Evolutionary conservation across 2,113 vertebrate genomes (phyloP).

Genomic region (Falcunculus frontatus): DNA sequence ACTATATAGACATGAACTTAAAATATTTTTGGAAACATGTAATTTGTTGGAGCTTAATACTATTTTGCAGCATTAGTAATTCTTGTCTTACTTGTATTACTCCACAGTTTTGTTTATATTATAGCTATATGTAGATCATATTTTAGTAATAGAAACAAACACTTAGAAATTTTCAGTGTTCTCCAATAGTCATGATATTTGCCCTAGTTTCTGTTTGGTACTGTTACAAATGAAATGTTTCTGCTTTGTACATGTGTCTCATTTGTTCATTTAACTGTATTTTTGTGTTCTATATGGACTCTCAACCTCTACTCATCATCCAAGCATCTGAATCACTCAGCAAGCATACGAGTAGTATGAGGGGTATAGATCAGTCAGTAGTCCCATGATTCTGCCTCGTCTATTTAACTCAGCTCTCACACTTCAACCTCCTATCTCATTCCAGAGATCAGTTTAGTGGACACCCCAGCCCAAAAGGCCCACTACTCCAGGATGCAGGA

Average conservation of each 20-base stretch:
- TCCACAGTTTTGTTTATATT: not conserved
- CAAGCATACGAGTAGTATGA: not conserved
- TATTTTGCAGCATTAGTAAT: not conserved
- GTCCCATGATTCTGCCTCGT: not conserved
- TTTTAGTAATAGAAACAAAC: not conserved
- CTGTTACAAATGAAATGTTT: not conserved
- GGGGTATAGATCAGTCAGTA: not conserved
- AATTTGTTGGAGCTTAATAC: not conserved
- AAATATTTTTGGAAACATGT: not conserved
- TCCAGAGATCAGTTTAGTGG: not conserved
- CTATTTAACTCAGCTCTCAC: not conserved
- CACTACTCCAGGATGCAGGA: rapidly evolving
- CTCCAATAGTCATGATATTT: not conserved
- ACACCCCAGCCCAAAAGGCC: not conserved
- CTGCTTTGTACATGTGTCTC: not conserved
- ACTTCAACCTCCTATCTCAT: not conserved
- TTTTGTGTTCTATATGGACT: not conserved
- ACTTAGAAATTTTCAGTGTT: not conserved
- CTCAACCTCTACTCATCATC: not conserved
- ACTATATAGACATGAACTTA: not conserved
- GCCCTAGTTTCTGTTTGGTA: not conserved
- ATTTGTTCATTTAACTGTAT: not conserved
- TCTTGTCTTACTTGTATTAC: not conserved
- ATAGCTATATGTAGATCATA: not conserved
- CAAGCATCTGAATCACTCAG: not conserved